Base-by-base conservation (phyloP, 2,797 vertebrate species). In the Cottoperca gobio region DNA sequence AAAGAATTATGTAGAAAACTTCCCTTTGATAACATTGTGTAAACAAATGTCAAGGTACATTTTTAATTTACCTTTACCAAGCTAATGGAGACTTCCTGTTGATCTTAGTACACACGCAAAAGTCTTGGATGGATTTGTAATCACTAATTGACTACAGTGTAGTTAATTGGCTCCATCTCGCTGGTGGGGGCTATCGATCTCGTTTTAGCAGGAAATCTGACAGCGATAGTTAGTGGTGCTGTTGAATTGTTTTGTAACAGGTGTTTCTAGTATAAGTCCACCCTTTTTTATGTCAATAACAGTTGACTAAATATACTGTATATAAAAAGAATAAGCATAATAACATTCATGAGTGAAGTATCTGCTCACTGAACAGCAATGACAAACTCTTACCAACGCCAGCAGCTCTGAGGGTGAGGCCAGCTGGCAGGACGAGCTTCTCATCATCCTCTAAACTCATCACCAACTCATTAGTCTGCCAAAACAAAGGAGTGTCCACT, bases 371-470 rank as follows among this genome's bases (percentile, higher is more conserved):
- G 16, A 50, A 3, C 2, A 68, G 3, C 6, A 26, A 24, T 35
- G 17, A 10, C 5, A 13, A 12, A 39, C 52, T 53, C 95, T 92
- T 90, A 99, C 98, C 96, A 5, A 99, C 86, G 48, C 96, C 97
- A 59, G 96, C 93, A 57, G 91, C 94, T 90, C 81, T 85, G 48
- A 99, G 93, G 0, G 95, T 96, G 40, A 90, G 92, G 60, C 87
- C 94, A 43, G 94, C 91, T 14, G 87, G 91, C 64, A 99, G 93
- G 76, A 98, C 91, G 24, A 98, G 94, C 68, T 87, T 92, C 12
- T 97, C 95, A 3, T 98, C 97, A 0, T 98, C 95, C 35, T 98
- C 96, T 83, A 98, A 92, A 91, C 96, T 95, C 94, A 99, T 93
- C 73, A 99, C 96, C 45, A 99, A 92, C 75, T 99, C 97, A 74